Evolutionary conservation across 2,888 invertebrate genomes (phyloP).

Genomic region (Habrosyne pyritoides): DNA sequence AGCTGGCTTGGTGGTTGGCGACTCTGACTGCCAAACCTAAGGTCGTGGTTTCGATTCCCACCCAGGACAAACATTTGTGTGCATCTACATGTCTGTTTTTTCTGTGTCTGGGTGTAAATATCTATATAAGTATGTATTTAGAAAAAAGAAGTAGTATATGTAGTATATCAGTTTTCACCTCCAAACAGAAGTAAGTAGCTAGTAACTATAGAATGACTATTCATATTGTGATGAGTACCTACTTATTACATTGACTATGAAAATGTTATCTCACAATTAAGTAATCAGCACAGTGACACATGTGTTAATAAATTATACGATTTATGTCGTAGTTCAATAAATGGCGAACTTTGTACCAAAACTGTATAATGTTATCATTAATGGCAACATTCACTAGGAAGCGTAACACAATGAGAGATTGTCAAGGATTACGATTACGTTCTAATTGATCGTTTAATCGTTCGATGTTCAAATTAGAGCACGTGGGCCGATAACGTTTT

Average conservation of each 20-base stretch:
- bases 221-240: not conserved
- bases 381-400: not conserved
- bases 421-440: slow-evolving; percentile 1
- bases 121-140: no score
- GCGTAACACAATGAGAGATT: not conserved
- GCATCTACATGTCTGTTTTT: no score
- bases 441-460: not conserved
- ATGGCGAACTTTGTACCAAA: not conserved
- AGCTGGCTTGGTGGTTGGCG: no score
- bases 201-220: no score
- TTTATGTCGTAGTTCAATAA: not conserved
- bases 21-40: no score
- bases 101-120: no score
- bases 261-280: not conserved
- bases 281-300: not conserved
- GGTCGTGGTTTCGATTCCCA: no score
- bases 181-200: no score
- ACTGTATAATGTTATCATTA: not conserved
- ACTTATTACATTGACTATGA: not conserved
- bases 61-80: no score
- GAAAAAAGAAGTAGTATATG: no score
- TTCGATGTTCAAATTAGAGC: not conserved
- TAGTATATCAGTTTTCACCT: no score
- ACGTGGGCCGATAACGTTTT: not conserved
- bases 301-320: not conserved